phyloP scores from a whole-genome alignment of 2,888 invertebrate species.

The Nymphalis polychloros region DNA sequence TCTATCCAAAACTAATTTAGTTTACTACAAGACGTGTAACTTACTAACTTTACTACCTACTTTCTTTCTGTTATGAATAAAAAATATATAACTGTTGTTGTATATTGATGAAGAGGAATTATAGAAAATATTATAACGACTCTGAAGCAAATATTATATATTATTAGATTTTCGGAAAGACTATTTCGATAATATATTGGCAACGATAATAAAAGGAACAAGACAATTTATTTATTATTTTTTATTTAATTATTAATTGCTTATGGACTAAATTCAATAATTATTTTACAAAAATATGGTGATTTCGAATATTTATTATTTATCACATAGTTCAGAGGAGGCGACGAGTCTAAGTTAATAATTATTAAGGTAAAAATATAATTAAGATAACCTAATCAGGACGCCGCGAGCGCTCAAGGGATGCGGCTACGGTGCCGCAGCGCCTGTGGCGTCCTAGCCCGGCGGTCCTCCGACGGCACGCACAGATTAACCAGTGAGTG shows the following conservation, averaged over 20 bases:
- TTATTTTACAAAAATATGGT: slow-evolving; percentile 76
- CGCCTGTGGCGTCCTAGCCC: slow-evolving; percentile 74
- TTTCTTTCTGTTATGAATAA: too few species aligned
- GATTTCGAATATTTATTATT: slow-evolving; percentile 77
- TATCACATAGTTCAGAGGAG: slow-evolving; percentile 81
- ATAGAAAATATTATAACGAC: too few species aligned
- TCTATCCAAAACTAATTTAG: too few species aligned
- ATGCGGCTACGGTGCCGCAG: slow-evolving; percentile 41
- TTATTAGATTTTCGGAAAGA: too few species aligned
- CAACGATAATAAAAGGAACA: neutral
- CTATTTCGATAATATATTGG: neutral
- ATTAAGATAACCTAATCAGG: slow-evolving; percentile 60
- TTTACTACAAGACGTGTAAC: too few species aligned
- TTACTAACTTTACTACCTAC: too few species aligned
- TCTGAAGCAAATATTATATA: too few species aligned
- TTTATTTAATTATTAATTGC: slow-evolving; percentile 51
- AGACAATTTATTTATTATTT: slow-evolving; percentile 56
- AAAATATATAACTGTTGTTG: too few species aligned
- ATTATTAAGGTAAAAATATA: slow-evolving; percentile 60
- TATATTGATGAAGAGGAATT: too few species aligned
- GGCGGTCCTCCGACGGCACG: slow-evolving; percentile 79
- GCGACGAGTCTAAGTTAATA: slow-evolving; percentile 75
- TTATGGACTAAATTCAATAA: slow-evolving; percentile 62
- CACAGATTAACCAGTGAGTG: slow-evolving; percentile 57
- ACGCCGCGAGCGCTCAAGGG: slow-evolving; percentile 72